Base-by-base conservation (phyloP, 2,797 vertebrate genomes). In the Poecilia picta region DNA sequence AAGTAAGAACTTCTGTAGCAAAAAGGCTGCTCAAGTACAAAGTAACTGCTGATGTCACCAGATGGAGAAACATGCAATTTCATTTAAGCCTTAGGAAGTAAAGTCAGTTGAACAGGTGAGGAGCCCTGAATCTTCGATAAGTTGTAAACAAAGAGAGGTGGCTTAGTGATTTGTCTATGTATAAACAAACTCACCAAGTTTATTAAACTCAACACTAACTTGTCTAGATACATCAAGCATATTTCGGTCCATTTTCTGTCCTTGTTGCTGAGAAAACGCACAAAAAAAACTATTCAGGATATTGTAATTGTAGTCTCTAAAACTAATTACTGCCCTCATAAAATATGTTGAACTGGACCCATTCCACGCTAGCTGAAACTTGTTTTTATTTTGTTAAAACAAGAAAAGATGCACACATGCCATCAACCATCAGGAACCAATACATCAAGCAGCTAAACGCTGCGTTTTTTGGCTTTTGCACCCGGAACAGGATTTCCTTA, bases 341-440 rank as follows among this genome's bases (percentile, higher is more conserved):
- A 71, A 16, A 70, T 66, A 57, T 12, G 53, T 28, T 4, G 31
- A 59, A 59, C 28, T 28, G 57, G 31, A 31, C 4, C 11, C 28
- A 31, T 28, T 59, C n/a, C 28, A 59, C 1, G 13, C 13, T 31
- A 57, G 62, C 45, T 57, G 23, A 73, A 73, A 80, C 64, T 73
- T 41, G 57, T 76, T 82, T 75, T 72, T 31, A 85, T 77, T 81
- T 73, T 47, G 45, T 64, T 39, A 70, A 49, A n/a, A 68, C 18
- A 74, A 1, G 3, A 83, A 73, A 74, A 82, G 79, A 77, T 74
- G 41, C 5, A 76, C 1, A 57, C 51, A 45, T 66, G 41, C 5
- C 6, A 28, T 78, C 72, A 75, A 59, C 25, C 25, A 12, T 31
- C 47, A 73, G 53, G 15, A 75, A 25, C 73, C 53, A 75, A 72